Percentiles rank a stretch among this genome's conserved stretches.
These are phyloP conservation scores for Apis dorsata DNA, from an alignment of 1,140 invertebrate species.

Conservation along the genomic window DNA sequence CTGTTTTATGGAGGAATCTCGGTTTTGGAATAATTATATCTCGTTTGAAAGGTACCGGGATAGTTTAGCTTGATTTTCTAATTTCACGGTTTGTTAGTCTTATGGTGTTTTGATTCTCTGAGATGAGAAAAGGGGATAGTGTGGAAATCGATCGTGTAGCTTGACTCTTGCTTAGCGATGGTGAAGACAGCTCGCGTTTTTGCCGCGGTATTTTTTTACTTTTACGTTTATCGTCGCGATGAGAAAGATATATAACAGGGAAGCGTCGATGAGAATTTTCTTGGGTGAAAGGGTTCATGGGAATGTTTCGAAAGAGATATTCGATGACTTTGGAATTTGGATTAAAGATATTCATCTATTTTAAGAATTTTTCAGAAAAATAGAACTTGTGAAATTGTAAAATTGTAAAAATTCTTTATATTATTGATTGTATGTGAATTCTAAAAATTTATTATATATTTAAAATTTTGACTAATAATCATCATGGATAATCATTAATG, in stretches of 20 bases:
- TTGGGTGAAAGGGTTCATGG: not conserved
- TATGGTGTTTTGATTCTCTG: not conserved
- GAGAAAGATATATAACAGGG: not conserved
- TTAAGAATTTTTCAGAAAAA: no score
- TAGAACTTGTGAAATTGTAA: no score
- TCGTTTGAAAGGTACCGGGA: not conserved
- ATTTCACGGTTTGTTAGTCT: not conserved
- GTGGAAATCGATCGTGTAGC: not conserved
- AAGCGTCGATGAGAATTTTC: not conserved
- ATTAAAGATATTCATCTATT: no score
- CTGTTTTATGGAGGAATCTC: not conserved
- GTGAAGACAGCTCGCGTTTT: not conserved
- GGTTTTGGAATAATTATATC: no score
- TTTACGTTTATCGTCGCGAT: not conserved
- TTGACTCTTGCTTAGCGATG: not conserved
- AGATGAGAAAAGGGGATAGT: not conserved
- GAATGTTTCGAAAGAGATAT: not conserved
- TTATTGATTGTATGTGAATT: no score
- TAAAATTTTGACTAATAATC: no score
- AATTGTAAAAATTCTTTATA: no score
- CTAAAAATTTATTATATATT: no score
- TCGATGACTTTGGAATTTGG: no score
- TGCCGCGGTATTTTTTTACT: not conserved
- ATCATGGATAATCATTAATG: no score
- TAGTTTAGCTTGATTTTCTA: not conserved